Evolutionary conservation across 2,888 invertebrate species (phyloP).

Genomic region (Orchesellides sinensis): DNA sequence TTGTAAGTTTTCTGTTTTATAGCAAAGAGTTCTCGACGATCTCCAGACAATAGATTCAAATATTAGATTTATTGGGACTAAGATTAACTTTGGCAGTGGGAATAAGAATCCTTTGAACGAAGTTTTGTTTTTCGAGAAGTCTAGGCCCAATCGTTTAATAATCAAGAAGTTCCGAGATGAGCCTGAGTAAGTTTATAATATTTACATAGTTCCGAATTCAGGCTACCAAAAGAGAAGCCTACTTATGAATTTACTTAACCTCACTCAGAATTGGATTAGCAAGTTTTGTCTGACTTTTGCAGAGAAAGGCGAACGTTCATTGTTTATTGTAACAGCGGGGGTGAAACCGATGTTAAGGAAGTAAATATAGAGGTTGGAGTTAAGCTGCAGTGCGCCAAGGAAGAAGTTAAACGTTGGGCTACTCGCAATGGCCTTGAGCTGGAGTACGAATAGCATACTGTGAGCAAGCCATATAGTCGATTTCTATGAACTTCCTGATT

Average conservation of each 20-base stretch:
- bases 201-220: background rate
- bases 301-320: slow-evolving; percentile 53
- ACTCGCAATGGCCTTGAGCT: slow-evolving; percentile 38
- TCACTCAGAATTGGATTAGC: background rate
- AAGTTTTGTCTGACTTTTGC: too few relatives aligned
- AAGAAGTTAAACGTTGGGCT: slow-evolving; percentile 55
- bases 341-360: background rate
- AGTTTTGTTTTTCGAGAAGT: slow-evolving; percentile 67
- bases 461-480: too few relatives aligned
- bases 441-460: slow-evolving; percentile 64
- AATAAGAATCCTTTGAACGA: slow-evolving; percentile 64
- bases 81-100: slow-evolving; percentile 68
- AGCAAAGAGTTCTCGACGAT: slow-evolving; percentile 44
- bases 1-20: background rate
- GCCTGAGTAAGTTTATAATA: slow-evolving; percentile 58
- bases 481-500: too few relatives aligned
- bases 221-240: background rate
- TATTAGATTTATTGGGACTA: slow-evolving; percentile 50
- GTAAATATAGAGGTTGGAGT: slow-evolving; percentile 30
- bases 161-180: slow-evolving; percentile 17
- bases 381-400: slow-evolving; percentile 13
- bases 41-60: slow-evolving; percentile 12
- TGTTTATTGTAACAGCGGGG: slow-evolving; percentile 12
- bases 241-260: background rate
- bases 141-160: slow-evolving; percentile 22